These are phyloP conservation scores for Pipistrellus nathusii DNA, from an alignment of 2,797 vertebrate species.

Conservation along the genomic window DNA sequence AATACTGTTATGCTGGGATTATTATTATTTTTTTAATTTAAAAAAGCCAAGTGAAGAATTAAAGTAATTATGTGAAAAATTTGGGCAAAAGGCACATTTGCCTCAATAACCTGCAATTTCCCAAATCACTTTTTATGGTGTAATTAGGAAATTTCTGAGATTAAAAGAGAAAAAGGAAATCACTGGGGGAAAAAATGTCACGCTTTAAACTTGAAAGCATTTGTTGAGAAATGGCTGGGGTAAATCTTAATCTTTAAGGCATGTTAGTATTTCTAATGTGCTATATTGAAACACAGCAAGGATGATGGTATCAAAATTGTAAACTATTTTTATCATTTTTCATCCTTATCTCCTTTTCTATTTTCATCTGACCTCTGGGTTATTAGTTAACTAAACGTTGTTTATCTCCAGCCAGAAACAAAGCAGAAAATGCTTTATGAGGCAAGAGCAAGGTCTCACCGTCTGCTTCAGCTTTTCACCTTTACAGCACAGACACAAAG, in stretches of 20 bases:
- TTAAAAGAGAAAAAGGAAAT: neutral
- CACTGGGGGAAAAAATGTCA: neutral
- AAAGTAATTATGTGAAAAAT: constrained; percentile 62
- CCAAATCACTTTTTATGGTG: constrained; percentile 51
- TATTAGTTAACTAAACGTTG: neutral
- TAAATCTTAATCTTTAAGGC: constrained; percentile 5
- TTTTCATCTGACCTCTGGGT: neutral
- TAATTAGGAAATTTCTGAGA: constrained; percentile 34
- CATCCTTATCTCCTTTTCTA: constrained; percentile 16
- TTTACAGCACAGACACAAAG: constrained; percentile 41
- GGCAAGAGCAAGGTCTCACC: neutral
- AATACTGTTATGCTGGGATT: constrained; percentile 10
- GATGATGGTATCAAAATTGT: neutral
- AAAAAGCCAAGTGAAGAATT: constrained; percentile 56
- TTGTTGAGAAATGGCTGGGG: neutral
- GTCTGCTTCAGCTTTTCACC: constrained; percentile 50
- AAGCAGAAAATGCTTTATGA: constrained; percentile 35
- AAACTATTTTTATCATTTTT: neutral
- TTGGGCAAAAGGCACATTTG: constrained; percentile 52
- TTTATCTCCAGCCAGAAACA: neutral
- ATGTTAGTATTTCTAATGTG: constrained; percentile 24
- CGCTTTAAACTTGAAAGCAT: neutral
- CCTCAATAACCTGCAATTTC: constrained; percentile 62
- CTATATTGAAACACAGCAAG: neutral
- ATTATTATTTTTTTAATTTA: neutral